phyloP scores from a whole-genome alignment of 2,113 vertebrate genomes.

The Cyphomyrus discorhynchus region DNA sequence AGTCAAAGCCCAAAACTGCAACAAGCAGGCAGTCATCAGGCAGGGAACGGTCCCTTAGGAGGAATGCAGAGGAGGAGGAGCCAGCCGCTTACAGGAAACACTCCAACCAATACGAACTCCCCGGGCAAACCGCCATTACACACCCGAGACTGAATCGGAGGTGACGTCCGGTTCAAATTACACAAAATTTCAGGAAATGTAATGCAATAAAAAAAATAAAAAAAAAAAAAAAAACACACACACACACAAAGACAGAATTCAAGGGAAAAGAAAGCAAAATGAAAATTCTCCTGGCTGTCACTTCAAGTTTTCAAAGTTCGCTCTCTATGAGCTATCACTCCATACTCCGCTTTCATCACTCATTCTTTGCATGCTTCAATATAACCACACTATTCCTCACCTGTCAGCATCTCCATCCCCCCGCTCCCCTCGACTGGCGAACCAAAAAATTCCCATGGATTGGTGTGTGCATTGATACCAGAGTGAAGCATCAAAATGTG shows the following conservation, averaged over 20 bases:
- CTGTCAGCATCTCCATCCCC: not conserved
- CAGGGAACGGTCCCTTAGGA: not conserved
- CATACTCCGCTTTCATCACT: not conserved
- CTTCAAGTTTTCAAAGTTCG: not conserved
- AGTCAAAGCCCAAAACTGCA: not conserved
- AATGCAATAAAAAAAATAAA: not conserved
- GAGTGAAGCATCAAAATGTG: not conserved
- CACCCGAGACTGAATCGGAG: not conserved
- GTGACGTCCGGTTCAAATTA: not conserved
- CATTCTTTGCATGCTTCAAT: not conserved
- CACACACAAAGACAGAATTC: not conserved
- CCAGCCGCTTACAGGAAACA: not conserved
- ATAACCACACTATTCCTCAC: not conserved
- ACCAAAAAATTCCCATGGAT: slow-evolving; percentile 16
- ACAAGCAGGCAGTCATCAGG: not conserved
- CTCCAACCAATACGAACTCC: not conserved
- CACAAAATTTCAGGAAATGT: not conserved
- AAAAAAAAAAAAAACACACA: not conserved
- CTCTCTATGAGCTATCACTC: not conserved
- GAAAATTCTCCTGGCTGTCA: not conserved
- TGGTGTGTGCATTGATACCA: not conserved
- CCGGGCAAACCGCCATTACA: not conserved
- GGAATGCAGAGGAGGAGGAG: not conserved
- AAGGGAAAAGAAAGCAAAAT: not conserved
- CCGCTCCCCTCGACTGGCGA: not conserved